Evolutionary conservation across 2,888 invertebrate genomes (phyloP), one percentile per base, ranked within the genome.

Genomic region (Drosophila tripunctata): DNA sequence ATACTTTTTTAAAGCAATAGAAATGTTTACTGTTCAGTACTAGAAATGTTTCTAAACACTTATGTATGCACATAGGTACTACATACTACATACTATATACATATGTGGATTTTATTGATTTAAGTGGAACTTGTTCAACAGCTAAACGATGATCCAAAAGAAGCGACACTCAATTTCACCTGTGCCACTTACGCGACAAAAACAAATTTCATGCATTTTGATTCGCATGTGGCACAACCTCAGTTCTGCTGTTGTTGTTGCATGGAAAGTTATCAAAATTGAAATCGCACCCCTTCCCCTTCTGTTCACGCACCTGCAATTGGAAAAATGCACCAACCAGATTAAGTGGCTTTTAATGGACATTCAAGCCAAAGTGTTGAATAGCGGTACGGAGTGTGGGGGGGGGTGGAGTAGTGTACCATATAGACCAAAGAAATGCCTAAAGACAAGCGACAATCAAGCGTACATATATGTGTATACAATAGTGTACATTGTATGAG

Each of bases 211-310:
- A 63, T 63, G 54, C 38, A 58, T 36, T 51, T 64, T 43, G 40
- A 55, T 63, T 58, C 51, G 33, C 21, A 30, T 71, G 35, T 40
- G 43, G 51, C 57, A 47, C 66, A 54, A 10, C 19, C 41, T 7
- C 2, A 22, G 43, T 10, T 21, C 17, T 15, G 10, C 40, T 21
- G 45, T 22, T 19, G 44, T 24, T 35, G 38, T 36, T 65, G 51
- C 45, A 83, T 79, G 80, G 75, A 83, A 86, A 82, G 82, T 69
- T 69, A 83, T 73, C 65, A 69, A 76, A 67, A 64, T 69, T 68
- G 71, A 70, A 63, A 70, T 19, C 6, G 3, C 21, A 10, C 1
- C 35, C 3, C 27, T 2, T 10, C 3, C 10, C 10, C 4, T 10
- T 2, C 24, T 24, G 7, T 2, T 8, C 31, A 6, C 55, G 7